Base-by-base conservation (phyloP, 1,140 invertebrate genomes). In the Apis cerana region DNA sequence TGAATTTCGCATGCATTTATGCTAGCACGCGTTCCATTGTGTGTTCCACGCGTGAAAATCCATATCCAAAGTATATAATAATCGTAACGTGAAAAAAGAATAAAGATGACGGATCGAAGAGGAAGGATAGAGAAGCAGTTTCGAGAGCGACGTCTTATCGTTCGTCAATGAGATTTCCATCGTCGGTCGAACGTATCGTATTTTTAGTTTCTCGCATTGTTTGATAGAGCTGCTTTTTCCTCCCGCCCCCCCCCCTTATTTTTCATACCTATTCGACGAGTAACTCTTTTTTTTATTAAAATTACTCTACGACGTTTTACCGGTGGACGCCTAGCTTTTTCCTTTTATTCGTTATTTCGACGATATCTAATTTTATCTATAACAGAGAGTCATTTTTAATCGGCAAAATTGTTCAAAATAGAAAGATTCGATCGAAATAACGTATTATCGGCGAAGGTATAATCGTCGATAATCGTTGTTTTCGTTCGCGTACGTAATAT, bases 51-150 rank as follows among this genome's bases (percentile, higher is more conserved):
- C 56, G 71, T 72, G 48, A 75, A 58, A 62, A 82, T 59, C 50
- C 69, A 27, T 48, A 13, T 62, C 56, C 54, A 65, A 83, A 58
- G 80, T 52, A 54, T 52, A 54, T 43, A 43, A 43, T 68, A n/a
- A 64, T 50, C 19, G 8, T 69, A 56, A 68, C 17, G 77, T 52
- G 58, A 61, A n/a, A n/a, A 74, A 61, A 69, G 50, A 43, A 48
- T 52, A 19, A n/a, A n/a, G 48, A 27, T 17, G 27, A 58, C 61
- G 61, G 43, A 21, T 13, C 33, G 33, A 43, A 43, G 33, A 43
- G 33, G 33, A 43, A 43, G 33, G 5, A 43, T 43, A 43, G 33
- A 43, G 33, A 21, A 61, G 15, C 15, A 70, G 15, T n/a, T 67
- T 50, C 54, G 2, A 54, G 33, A 43, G 50, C 50, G 74, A 82